Base-by-base conservation (phyloP, 2,113 vertebrate genomes). In the Ciconia stormi region DNA sequence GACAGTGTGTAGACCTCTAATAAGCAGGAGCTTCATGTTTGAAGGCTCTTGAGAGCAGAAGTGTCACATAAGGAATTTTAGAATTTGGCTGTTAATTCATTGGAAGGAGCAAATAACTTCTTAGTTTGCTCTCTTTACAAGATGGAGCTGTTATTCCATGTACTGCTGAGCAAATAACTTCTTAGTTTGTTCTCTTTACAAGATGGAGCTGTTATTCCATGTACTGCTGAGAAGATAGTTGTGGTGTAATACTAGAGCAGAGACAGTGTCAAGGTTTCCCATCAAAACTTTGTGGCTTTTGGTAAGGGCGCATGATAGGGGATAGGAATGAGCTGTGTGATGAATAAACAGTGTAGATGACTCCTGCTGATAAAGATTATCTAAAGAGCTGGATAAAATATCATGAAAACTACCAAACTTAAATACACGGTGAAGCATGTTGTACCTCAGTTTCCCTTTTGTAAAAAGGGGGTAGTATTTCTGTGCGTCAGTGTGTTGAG, bases 361-460 rank as follows among this genome's bases (percentile, higher is more conserved):
- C 10, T 62, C 6, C 52, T 79, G 19, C 38, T 79, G 47, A 8
- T 89, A 5, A 30, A 16, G 46, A 8, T 44, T 58, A 20, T 58
- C 47, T 61, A 4, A 36, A 83, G 82, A 82, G n/a, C 32, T 7
- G 11, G 30, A 11, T 65, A 86, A 73, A 77, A 25, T n/a, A 53
- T 2, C 10, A 0, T 14, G 19, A 22, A 53, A 70, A 26, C 1
- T 2, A 9, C 44, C 52, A 18, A 91, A 32, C 12, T 34, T 15
- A 46, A 76, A 47, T 7, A 6, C 4, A 3, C 0, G 1, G 34
- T 56, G 36, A 58, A 65, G 50, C 12, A 3, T 13, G 25, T 8
- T 8, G 55, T 73, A 32, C 36, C 84, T 93, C 67, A 12, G 66
- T 66, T 88, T 88, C 63, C 58, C n/a, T 44, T 46, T 5, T 17